Conservation (phyloP, 2,113 vertebrate genomes). For the Vulpes ferrilata region DNA sequence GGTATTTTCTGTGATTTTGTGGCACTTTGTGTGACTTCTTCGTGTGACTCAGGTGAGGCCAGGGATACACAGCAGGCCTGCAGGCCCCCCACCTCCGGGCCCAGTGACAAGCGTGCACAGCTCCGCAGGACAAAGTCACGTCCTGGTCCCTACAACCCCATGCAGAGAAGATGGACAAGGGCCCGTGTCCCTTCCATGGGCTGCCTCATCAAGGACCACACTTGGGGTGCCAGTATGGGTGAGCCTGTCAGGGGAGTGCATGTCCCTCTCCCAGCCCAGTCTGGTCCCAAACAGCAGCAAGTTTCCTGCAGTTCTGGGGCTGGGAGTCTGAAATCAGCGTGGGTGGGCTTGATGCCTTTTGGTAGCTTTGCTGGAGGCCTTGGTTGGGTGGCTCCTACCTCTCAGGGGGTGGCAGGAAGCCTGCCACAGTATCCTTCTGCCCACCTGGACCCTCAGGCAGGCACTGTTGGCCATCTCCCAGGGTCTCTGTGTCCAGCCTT, state of each 20-base stretch:
- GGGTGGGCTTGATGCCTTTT: too few relatives aligned
- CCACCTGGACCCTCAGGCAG: rapidly evolving
- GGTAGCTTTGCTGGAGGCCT: neutral
- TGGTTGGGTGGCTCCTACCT: neutral
- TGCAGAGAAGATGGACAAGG: neutral
- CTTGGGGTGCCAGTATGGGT: too few relatives aligned
- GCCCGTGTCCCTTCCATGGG: rapidly evolving
- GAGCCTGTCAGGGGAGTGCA: too few relatives aligned
- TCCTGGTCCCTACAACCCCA: too few relatives aligned
- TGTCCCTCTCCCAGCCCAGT: too few relatives aligned
- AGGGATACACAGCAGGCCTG: neutral
- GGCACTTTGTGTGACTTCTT: neutral
- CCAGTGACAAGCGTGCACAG: too few relatives aligned
- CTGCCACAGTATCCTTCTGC: neutral
- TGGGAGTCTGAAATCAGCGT: neutral
- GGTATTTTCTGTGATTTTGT: neutral
- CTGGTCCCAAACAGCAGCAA: neutral
- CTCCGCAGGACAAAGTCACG: too few relatives aligned
- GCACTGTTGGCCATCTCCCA: neutral
- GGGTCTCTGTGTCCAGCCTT: neutral
- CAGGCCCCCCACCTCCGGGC: neutral
- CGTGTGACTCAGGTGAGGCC: neutral
- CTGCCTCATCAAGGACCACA: neutral
- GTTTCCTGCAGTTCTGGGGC: neutral
- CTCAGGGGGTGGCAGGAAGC: neutral